Base-by-base conservation (phyloP, 2,888 invertebrate species). In the Gasteruption jaculator region DNA sequence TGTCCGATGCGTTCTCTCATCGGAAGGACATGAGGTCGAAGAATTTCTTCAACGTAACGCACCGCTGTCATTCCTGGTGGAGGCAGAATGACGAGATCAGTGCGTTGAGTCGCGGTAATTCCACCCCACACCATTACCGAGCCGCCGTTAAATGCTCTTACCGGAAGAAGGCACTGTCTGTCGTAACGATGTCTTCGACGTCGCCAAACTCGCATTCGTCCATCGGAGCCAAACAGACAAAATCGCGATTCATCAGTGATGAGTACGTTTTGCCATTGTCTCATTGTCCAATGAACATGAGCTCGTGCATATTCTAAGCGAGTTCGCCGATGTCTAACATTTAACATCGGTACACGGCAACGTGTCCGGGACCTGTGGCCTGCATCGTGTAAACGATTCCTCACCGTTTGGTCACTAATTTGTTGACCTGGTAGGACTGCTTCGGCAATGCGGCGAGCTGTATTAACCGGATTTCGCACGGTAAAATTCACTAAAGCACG, bases 61-160 rank as follows among this genome's bases (percentile, higher is more conserved):
- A 12, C n/a, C 32, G 42, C 27, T 29, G 24, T 14, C 27, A 44
- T 20, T n/a, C n/a, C n/a, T n/a, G n/a, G n/a, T n/a, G n/a, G n/a
- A n/a, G n/a, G n/a, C n/a, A 45, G 20, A 18, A 48, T 38, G 7
- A 48, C 41, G 14, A 48, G 20, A 7, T 34, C 38, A 18, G 43
- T 47, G 18, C 43, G 31, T 11, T 14, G 21, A 15, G 21, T 10
- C 14, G 33, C 30, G 10, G 42, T 41, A 26, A 46, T 25, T 5
- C 41, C 43, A 10, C 30, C 49, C 49, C 45, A 40, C 8, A 45
- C 38, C 46, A 45, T 49, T 4, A 49, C 32, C 20, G 45, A 45
- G 15, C 41, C 47, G 7, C 45, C 47, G 10, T 34, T 16, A 12
- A 33, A 45, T 5, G 43, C 41, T 5, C 20, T 31, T 11, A 39